phyloP scores from a whole-genome alignment of 2,797 vertebrate species.

The Syngnathus rostellatus region DNA sequence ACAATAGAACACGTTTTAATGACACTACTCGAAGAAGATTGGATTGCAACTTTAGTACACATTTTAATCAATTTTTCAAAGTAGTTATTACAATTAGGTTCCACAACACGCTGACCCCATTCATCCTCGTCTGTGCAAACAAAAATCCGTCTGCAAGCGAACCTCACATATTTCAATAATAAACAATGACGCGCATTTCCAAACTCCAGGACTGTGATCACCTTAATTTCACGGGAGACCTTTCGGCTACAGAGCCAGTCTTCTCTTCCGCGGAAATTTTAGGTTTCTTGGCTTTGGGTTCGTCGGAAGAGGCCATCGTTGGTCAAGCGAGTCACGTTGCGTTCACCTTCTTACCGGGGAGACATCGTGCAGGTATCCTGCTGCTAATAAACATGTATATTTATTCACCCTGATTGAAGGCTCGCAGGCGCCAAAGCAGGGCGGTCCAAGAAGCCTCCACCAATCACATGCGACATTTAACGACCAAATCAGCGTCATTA shows the following conservation, averaged over 20 bases:
- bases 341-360: conserved; percentile 23
- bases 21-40: not conserved
- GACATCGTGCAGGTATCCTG: conserved; percentile 10
- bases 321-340: conserved; percentile 24
- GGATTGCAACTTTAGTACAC: not conserved
- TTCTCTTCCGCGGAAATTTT: conserved; percentile 47
- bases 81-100: not conserved
- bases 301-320: conserved; percentile 59
- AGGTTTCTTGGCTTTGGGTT: conserved; percentile 66
- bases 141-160: not conserved
- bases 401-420: accelerated
- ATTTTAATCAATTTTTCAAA: not conserved
- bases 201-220: conserved; percentile 30
- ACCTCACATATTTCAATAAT: not conserved
- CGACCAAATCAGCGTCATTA: not conserved
- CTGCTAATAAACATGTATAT: accelerated
- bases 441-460: not conserved
- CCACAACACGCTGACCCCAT: not conserved
- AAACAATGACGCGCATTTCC: not conserved
- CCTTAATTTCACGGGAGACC: conserved; percentile 43
- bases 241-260: conserved; percentile 38
- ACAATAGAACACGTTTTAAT: not conserved
- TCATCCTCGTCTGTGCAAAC: not conserved
- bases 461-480: conserved; percentile 3
- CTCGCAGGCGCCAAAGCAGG: conserved; percentile 24